Conservation (phyloP, 2,888 invertebrate species). For the Rhimphoctona megacephalus region DNA sequence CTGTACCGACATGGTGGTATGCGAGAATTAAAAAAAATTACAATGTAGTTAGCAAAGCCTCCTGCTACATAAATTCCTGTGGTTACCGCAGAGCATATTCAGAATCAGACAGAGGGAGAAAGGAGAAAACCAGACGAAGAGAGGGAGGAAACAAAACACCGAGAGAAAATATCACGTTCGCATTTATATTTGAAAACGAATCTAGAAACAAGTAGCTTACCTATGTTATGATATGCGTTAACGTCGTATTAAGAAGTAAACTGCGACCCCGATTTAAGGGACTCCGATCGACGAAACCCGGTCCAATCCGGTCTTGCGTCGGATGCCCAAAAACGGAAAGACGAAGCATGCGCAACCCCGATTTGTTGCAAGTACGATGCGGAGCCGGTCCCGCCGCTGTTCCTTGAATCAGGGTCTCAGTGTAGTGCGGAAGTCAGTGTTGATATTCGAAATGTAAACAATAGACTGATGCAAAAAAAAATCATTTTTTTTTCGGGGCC, state of each 20-base stretch:
- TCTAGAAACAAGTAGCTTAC: slow-evolving; percentile 9
- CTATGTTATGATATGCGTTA: slow-evolving; percentile 45
- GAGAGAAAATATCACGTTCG: slow-evolving; percentile 16
- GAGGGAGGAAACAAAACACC: background rate
- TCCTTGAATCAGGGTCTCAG: no score
- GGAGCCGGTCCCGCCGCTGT: no score
- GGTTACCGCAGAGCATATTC: slow-evolving; percentile 35
- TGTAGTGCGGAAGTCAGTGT: slow-evolving; percentile 36
- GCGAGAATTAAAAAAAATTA: slow-evolving; percentile 55
- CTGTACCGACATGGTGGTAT: slow-evolving; percentile 40
- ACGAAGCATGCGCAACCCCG: no score
- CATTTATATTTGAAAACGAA: slow-evolving; percentile 23
- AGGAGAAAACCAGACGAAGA: background rate
- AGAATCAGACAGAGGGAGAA: background rate
- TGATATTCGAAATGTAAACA: slow-evolving; percentile 27
- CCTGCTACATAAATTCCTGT: slow-evolving; percentile 51
- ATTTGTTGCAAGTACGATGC: no score
- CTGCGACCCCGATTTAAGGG: no score
- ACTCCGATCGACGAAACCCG: no score
- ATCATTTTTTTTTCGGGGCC: no score
- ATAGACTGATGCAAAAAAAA: no score
- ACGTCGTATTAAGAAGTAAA: no score
- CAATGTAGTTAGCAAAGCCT: slow-evolving; percentile 56
- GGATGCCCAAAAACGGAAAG: no score
- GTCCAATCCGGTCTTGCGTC: no score